A percentile compares a stretch with the other conserved stretches of the same genome.
These are phyloP conservation scores for Xylocopa sonorina DNA, from an alignment of 1,140 invertebrate genomes.

Conservation along the genomic window DNA sequence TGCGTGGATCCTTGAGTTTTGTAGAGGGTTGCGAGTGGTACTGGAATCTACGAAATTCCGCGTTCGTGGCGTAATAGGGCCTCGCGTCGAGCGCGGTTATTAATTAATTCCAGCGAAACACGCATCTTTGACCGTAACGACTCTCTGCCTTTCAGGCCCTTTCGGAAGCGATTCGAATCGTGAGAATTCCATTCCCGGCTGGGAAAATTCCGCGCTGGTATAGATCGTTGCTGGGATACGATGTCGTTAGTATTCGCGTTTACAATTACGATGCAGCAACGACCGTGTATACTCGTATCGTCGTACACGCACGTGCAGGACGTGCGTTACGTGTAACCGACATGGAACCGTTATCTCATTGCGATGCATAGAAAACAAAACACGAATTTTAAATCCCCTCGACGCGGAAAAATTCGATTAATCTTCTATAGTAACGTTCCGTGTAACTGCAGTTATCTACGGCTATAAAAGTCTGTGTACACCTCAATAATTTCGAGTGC, in stretches of 20 bases:
- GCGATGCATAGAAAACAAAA: constrained; percentile 42
- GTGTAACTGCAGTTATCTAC: too few relatives aligned
- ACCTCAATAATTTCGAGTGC: too few relatives aligned
- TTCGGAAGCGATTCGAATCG: constrained; percentile 25
- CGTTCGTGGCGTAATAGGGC: too few relatives aligned
- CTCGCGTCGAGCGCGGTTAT: too few relatives aligned
- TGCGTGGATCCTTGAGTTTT: too few relatives aligned
- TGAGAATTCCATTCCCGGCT: constrained; percentile 15
- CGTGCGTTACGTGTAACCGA: not conserved
- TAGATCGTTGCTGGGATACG: constrained; percentile 26
- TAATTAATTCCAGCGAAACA: not conserved
- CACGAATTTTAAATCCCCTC: constrained; percentile 33
- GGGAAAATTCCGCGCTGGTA: constrained; percentile 22
- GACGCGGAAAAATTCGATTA: not conserved
- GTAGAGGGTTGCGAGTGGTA: too few relatives aligned
- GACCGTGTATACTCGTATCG: constrained; percentile 12
- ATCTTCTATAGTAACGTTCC: not conserved
- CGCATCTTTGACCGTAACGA: not conserved
- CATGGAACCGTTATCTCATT: not conserved
- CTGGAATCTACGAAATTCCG: too few relatives aligned
- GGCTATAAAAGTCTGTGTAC: too few relatives aligned
- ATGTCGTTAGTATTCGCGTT: constrained; percentile 52
- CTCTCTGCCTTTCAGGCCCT: not conserved
- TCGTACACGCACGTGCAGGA: constrained; percentile 13
- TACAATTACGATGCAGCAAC: constrained; percentile 19